Conservation (phyloP, 2,797 vertebrate genomes). For the Tragelaphus oryx region DNA sequence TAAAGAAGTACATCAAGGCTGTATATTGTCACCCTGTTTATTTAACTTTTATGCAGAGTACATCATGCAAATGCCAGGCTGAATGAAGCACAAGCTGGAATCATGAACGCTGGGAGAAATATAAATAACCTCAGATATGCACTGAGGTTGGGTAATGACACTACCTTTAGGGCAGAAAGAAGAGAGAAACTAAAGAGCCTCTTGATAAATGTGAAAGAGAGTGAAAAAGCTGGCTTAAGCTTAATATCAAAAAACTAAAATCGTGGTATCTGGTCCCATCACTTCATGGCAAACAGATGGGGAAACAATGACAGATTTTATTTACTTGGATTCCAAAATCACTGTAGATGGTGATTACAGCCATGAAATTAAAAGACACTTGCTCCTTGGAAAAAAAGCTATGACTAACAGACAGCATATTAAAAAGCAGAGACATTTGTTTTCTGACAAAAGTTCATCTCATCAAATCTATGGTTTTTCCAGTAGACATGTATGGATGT, state of each 20-base stretch:
- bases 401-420: neutral
- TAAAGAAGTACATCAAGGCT: neutral
- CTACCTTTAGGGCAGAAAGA: neutral
- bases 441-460: neutral
- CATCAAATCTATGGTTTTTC: neutral
- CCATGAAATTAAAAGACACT: neutral
- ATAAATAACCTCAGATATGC: neutral
- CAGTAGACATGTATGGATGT: neutral
- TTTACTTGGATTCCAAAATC: neutral
- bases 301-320: neutral
- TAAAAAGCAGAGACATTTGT: neutral
- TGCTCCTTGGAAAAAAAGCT: neutral
- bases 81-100: neutral
- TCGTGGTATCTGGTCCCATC: neutral
- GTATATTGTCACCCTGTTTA: neutral
- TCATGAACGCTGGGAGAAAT: neutral
- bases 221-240: neutral
- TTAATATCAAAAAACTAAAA: neutral
- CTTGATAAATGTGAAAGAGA: neutral
- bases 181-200: neutral
- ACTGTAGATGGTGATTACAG: neutral
- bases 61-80: neutral
- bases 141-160: neutral
- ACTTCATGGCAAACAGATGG: neutral
- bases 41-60: neutral